Evolutionary conservation across 2,797 vertebrate species (phyloP), one percentile per base, ranked within the genome.

Genomic region (Netta rufina): DNA sequence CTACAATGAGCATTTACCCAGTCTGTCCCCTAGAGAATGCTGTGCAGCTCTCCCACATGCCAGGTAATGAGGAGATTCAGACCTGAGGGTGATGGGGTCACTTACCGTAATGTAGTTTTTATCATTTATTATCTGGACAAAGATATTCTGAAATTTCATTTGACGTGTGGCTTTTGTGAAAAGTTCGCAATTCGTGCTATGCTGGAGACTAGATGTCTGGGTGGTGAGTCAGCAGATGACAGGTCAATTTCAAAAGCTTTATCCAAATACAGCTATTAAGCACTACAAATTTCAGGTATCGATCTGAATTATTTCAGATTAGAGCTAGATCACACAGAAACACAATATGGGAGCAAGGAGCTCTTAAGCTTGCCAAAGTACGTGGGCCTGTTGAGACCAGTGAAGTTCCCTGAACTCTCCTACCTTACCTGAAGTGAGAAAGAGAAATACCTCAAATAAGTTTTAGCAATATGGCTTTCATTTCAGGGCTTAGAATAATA

Each of bases 231-330:
- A 84, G 38, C 1, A 1, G 86, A 81, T 53, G 21, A 82, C 3
- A 84, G 58, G 67, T 75, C 76, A 83, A 39, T 21, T 82, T 90
- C 64, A 90, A 89, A 95, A 84, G 58, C n/a, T 91, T 74, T 71
- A 67, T 45, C 56, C 47, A 93, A 56, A 79, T 41, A 62, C 17
- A 87, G 36, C 64, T 66, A 89, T 47, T 78, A 89, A 73, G 56
- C 39, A 64, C 70, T 88, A 67, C 79, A 91, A 80, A 58, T 24
- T 60, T 8, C 36, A 73, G n/a, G n/a, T 87, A 94, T 82, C 72
- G 66, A 90, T 81, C 41, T 65, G 66, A 80, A 90, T 74, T 89
- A 72, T 72, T 75, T 73, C 62, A 60, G 16, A 51, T 84, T 58
- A 75, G 47, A 92, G 57, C n/a, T 72, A 84, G 14, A 17, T 47